Evolutionary conservation across 2,113 vertebrate genomes (phyloP).

Genomic region (Numida meleagris): DNA sequence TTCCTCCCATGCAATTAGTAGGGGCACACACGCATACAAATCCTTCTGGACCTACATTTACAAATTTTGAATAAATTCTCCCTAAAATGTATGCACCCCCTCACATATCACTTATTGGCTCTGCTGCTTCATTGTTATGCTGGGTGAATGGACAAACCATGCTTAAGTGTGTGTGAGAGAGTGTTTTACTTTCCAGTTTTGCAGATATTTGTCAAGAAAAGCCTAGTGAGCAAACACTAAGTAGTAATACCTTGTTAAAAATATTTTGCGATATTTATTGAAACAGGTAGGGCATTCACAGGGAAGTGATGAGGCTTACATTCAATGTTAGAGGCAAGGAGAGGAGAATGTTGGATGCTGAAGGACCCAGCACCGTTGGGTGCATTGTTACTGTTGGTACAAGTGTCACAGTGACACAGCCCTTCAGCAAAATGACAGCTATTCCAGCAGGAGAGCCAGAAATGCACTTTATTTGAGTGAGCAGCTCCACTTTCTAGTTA

Average conservation of each 20-base stretch:
- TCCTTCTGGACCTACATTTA: constrained; percentile 2
- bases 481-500: constrained; percentile 64
- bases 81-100: neutral
- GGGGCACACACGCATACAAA: constrained; percentile 4
- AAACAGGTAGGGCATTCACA: neutral
- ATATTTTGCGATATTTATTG: neutral
- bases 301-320: neutral
- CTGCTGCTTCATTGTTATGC: neutral
- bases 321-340: neutral
- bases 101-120: neutral
- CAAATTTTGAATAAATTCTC: neutral
- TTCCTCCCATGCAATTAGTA: neutral
- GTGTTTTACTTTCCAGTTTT: neutral
- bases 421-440: constrained; percentile 46
- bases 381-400: neutral
- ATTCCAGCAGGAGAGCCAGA: constrained; percentile 45
- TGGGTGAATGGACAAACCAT: neutral
- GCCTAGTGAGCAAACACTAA: neutral
- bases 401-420: neutral
- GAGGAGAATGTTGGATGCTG: neutral
- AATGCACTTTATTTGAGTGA: constrained; percentile 53
- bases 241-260: neutral
- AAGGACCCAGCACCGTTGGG: accelerated
- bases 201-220: neutral
- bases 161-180: neutral